Conservation (phyloP, 30 jellyfish, hydroid and myxozoan species). For the Catostylus mosaicus region DNA sequence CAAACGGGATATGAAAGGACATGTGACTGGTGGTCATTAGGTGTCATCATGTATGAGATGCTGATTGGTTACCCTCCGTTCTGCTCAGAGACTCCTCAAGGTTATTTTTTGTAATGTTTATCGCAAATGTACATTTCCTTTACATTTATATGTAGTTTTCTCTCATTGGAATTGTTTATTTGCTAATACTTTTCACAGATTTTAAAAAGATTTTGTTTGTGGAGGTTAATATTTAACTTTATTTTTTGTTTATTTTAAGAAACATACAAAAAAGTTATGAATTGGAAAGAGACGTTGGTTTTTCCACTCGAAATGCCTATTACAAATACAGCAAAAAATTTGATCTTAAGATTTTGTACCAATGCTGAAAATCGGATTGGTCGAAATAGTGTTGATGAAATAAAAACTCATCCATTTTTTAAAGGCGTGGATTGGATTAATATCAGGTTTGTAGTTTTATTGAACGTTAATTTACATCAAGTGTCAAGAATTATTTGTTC, state of each 20-base stretch:
- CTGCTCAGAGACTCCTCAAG: conserved; percentile 99
- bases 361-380: conserved; percentile 97
- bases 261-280: conserved; percentile 95
- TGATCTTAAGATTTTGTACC: conserved; percentile 92
- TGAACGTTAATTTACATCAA: no score
- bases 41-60: conserved; percentile 98
- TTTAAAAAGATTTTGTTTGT: no score
- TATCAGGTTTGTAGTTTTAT: conserved; percentile 65
- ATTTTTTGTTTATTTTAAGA: conserved; percentile 42
- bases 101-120: conserved; percentile 10
- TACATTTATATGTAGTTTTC: no score
- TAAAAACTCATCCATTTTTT: conserved; percentile 86
- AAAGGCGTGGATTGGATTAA: conserved; percentile 96
- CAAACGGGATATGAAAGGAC: conserved; percentile 97
- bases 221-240: no score
- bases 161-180: no score
- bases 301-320: conserved; percentile 97
- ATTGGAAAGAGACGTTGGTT: conserved; percentile 94
- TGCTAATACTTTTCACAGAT: no score
- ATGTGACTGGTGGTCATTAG: conserved; percentile 99
- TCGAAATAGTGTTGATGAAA: conserved; percentile 87
- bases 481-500: no score
- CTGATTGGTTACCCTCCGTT: conserved; percentile 99
- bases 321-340: conserved; percentile 79
- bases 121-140: neutral